phyloP scores from a whole-genome alignment of 2,797 vertebrate species.

The Sebastiscus albofasciatus region DNA sequence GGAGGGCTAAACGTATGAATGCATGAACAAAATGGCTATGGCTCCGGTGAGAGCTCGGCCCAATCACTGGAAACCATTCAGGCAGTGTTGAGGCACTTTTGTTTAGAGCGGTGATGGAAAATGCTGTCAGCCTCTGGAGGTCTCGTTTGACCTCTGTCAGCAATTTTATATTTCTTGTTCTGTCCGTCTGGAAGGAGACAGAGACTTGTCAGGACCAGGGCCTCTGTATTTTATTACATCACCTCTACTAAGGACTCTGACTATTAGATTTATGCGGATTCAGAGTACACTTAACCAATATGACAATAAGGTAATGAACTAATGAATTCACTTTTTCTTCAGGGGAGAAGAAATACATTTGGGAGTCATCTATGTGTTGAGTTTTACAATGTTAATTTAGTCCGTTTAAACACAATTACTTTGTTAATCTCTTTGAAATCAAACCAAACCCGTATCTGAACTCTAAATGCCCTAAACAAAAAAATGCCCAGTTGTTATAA shows the following conservation, averaged over 20 bases:
- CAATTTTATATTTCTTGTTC: constrained; percentile 23
- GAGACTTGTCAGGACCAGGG: constrained; percentile 5
- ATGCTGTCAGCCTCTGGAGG: constrained; percentile 11
- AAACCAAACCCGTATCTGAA: not conserved
- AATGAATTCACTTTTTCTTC: not conserved
- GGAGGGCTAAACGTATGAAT: not conserved
- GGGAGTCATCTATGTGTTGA: not conserved
- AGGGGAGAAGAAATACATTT: not conserved
- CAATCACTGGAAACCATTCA: constrained; percentile 20
- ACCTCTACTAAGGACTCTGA: not conserved
- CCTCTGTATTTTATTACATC: constrained; percentile 1
- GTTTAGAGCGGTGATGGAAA: constrained; percentile 37
- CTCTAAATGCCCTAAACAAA: not conserved
- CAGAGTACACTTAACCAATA: not conserved
- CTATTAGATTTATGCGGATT: not conserved
- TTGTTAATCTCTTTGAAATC: not conserved
- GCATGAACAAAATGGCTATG: not conserved
- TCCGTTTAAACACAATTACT: too few species aligned
- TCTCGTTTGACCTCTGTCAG: constrained; percentile 36
- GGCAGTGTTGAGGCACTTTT: constrained; percentile 7
- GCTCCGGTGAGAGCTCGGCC: not conserved
- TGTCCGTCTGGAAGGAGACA: constrained; percentile 12
- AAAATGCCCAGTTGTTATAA: not conserved
- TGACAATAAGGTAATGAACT: not conserved
- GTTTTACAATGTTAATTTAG: not conserved